Evolutionary conservation across 2,888 invertebrate species (phyloP).

Genomic region (Cartodere bifasciata): DNA sequence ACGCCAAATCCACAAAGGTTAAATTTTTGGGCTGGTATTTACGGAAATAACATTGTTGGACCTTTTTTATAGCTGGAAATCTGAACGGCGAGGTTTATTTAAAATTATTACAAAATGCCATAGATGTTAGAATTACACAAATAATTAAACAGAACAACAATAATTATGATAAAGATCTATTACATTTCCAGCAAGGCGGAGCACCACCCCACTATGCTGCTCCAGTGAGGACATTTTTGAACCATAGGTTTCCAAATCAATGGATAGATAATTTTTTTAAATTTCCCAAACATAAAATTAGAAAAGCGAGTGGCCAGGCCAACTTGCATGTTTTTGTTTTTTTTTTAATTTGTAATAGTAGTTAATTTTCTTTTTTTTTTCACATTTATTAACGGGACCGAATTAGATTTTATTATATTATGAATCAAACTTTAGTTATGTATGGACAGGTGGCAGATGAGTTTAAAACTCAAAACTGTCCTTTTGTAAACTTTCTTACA

Average conservation of each 20-base stretch:
- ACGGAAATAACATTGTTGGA: slow-evolving; percentile 9
- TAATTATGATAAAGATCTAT: background rate
- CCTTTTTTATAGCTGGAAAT: slow-evolving; percentile 9
- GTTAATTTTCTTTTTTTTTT: too few relatives aligned
- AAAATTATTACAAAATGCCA: slow-evolving; percentile 9
- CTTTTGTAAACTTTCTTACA: too few relatives aligned
- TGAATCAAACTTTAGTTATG: too few relatives aligned
- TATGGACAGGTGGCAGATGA: too few relatives aligned
- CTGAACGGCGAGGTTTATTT: slow-evolving; percentile 11
- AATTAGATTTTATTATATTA: too few relatives aligned
- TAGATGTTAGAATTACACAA: slow-evolving; percentile 7
- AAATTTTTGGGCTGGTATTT: slow-evolving; percentile 10
- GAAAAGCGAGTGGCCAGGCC: too few relatives aligned
- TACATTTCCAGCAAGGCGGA: slow-evolving; percentile 2
- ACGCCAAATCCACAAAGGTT: slow-evolving; percentile 8
- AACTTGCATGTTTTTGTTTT: too few relatives aligned
- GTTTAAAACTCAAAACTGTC: too few relatives aligned
- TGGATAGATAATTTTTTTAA: too few relatives aligned
- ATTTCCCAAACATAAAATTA: too few relatives aligned
- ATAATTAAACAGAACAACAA: slow-evolving; percentile 7
- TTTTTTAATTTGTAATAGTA: too few relatives aligned
- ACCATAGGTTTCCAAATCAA: slow-evolving; percentile 1
- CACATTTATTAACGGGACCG: too few relatives aligned
- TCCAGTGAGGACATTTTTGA: slow-evolving; percentile 4
- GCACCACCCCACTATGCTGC: slow-evolving; percentile 1